Base-by-base conservation (phyloP, 2,797 vertebrate species). In the Peromyscus nudipes region DNA sequence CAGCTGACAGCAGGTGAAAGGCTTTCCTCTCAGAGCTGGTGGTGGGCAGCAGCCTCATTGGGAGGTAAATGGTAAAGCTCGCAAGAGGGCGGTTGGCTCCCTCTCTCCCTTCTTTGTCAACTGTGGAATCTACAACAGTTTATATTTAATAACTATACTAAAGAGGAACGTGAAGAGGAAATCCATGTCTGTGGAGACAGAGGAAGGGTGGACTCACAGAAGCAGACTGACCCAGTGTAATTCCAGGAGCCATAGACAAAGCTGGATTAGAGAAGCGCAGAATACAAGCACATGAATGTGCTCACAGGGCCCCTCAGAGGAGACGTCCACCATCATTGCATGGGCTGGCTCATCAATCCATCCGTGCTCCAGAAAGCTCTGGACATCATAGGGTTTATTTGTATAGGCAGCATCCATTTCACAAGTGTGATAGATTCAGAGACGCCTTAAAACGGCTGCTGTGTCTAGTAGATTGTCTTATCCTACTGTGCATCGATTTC, bases 201-300 rank as follows among this genome's bases (percentile, higher is more conserved):
- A 86, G 21, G 21, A 29, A 92, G 84, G 55, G 16, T 17, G 55
- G 91, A 94, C 40, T 57, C 60, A 79, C 1, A 67, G n/a, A 67
- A 69, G 2, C 40, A 91, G 77, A 93, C 69, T 31, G 49, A n/a
- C 23, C 31, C 31, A 6, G 77, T 16, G 43, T 40, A n/a, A 82
- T 76, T 92, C 85, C 79, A 89, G 64, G n/a, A 89, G 77, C 57
- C 71, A 17, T 37, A 92, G 93, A 92, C 29, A 64, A 82, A n/a
- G n/a, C 14, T 52, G 37, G 65, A 76, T 79, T 37, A 60, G 40
- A n/a, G 89, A 55, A 73, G 4, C 62, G 57, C 13, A n/a, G 11
- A 2, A 17, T 52, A 31, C 27, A 65, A 85, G 77, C 19, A 11
- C 40, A 43, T 0, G 52, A 65, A 73, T 67, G 52, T 69, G 57